phyloP scores from a whole-genome alignment of 2,888 invertebrate species.

The Philhelius pedissequus region DNA sequence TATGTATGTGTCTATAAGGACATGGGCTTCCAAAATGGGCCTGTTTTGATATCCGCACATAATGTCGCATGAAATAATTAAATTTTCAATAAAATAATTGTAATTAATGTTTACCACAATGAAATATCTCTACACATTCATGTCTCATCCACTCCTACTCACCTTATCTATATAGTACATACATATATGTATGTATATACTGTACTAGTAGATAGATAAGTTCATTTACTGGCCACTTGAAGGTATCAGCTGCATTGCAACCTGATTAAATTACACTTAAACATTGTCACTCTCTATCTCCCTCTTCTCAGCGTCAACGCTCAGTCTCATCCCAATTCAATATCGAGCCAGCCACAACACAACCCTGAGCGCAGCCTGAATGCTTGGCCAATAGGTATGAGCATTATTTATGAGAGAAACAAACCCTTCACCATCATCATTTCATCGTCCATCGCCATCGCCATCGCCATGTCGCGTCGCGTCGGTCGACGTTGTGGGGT shows the following conservation, averaged over 20 bases:
- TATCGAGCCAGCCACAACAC: not conserved
- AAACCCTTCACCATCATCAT: slow-evolving; percentile 21
- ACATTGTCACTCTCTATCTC: slow-evolving; percentile 5
- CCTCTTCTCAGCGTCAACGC: not conserved
- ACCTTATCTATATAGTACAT: not conserved
- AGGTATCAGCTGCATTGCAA: slow-evolving; percentile 42
- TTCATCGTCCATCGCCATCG: not conserved
- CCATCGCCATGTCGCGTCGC: too few relatives aligned
- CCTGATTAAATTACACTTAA: slow-evolving; percentile 60
- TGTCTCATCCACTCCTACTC: not conserved
- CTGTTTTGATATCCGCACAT: not conserved
- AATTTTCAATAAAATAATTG: slow-evolving; percentile 60
- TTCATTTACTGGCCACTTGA: slow-evolving; percentile 26
- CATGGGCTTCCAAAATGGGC: not conserved
- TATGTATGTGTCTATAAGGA: not conserved
- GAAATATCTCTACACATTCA: slow-evolving; percentile 25
- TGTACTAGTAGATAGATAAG: not conserved
- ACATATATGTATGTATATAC: not conserved
- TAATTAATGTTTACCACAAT: slow-evolving; percentile 58
- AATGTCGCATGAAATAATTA: slow-evolving; percentile 29
- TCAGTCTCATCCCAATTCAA: not conserved
- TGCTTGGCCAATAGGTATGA: slow-evolving; percentile 21
- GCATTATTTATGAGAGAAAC: slow-evolving; percentile 13
- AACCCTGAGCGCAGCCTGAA: not conserved
- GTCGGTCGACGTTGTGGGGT: not conserved